A percentile compares a stretch with the other conserved stretches of the same genome.
phyloP scores from a whole-genome alignment of 2,888 invertebrate species.

The Campaea margaritaria region DNA sequence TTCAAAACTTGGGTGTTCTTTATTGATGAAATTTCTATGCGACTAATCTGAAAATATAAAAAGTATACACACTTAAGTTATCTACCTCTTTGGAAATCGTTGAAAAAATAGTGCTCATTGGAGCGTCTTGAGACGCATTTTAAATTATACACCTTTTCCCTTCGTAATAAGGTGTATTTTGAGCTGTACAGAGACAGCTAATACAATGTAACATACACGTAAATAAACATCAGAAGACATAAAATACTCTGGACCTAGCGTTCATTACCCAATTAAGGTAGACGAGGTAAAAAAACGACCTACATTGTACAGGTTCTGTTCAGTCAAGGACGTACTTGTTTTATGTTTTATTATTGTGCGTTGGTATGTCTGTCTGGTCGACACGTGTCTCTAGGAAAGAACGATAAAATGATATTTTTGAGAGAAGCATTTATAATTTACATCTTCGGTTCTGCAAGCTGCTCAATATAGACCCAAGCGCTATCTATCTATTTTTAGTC shows the following conservation, averaged over 20 bases:
- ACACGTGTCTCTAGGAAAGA: background rate
- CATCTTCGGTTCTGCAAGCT: too few relatives aligned
- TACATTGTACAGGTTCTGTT: constrained; percentile 13
- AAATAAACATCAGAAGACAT: background rate
- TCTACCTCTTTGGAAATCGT: too few relatives aligned
- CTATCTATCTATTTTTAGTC: too few relatives aligned
- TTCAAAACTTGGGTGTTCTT: too few relatives aligned
- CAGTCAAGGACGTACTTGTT: constrained; percentile 16
- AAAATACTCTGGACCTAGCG: background rate
- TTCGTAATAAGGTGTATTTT: background rate
- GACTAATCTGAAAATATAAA: too few relatives aligned
- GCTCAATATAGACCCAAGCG: too few relatives aligned
- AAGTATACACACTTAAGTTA: too few relatives aligned
- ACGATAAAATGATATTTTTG: too few relatives aligned
- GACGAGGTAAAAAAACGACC: constrained; percentile 17
- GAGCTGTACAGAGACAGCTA: background rate
- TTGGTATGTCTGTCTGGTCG: background rate
- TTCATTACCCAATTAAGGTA: constrained; percentile 14
- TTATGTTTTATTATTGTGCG: constrained; percentile 1
- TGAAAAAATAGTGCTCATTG: too few relatives aligned
- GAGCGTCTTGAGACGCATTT: too few relatives aligned
- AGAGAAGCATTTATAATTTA: too few relatives aligned
- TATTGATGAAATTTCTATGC: too few relatives aligned
- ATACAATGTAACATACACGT: background rate
- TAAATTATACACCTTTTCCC: background rate